Conservation (phyloP, 1,140 invertebrate genomes). For the Lepidurus apus region DNA sequence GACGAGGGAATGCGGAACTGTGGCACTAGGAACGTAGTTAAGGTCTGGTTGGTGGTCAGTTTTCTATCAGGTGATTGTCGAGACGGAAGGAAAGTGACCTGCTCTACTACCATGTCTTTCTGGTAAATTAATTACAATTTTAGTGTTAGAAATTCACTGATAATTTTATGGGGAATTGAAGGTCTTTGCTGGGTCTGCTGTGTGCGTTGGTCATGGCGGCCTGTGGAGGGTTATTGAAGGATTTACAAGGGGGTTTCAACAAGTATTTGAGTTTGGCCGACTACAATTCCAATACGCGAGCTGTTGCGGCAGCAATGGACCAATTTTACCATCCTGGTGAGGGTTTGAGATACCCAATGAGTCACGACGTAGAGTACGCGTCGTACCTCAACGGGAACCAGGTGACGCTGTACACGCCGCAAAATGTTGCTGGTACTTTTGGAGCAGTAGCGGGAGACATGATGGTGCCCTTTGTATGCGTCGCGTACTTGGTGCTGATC, state of each 20-base stretch:
- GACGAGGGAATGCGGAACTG: too few species aligned
- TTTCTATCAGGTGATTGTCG: too few species aligned
- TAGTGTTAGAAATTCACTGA: background rate
- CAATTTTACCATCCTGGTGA: background rate
- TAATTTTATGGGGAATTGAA: background rate
- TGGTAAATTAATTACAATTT: too few species aligned
- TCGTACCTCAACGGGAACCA: background rate
- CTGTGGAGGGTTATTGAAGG: background rate
- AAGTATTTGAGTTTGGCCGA: background rate
- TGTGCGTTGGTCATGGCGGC: background rate
- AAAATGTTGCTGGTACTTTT: background rate
- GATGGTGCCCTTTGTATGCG: background rate
- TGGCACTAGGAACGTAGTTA: too few species aligned
- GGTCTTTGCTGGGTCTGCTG: background rate
- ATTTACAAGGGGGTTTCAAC: background rate
- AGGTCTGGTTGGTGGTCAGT: too few species aligned
- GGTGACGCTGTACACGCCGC: background rate
- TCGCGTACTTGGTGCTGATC: background rate
- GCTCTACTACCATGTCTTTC: too few species aligned
- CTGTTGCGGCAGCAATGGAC: background rate
- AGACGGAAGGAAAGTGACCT: too few species aligned
- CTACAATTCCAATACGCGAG: background rate
- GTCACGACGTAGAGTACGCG: conserved; percentile 9
- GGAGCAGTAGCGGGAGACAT: background rate
- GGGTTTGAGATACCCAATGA: background rate